These are phyloP conservation scores for Lasioglossum zephyrum DNA, from an alignment of 2,888 invertebrate genomes.

Conservation along the genomic window DNA sequence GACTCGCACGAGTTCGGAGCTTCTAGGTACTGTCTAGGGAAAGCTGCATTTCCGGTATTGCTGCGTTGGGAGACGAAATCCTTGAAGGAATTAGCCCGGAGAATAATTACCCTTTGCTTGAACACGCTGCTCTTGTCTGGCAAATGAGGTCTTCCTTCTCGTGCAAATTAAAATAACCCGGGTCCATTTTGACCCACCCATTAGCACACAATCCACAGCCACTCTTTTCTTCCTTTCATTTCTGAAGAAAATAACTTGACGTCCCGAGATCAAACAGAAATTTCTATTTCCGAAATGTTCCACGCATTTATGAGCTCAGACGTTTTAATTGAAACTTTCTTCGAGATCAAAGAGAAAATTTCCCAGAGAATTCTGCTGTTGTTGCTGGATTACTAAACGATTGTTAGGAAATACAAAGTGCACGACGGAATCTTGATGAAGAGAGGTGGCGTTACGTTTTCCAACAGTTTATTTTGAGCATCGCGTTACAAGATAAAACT, in stretches of 20 bases:
- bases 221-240: not conserved
- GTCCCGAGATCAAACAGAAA: not conserved
- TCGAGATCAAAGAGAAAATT: not conserved
- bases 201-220: no score
- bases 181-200: not conserved
- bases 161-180: no score
- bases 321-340: not conserved
- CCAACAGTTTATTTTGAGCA: slow-evolving; percentile 76
- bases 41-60: not conserved
- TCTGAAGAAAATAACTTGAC: not conserved
- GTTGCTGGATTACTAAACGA: not conserved
- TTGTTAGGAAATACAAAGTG: not conserved
- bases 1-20: slow-evolving; percentile 18
- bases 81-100: slow-evolving; percentile 1
- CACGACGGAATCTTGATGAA: not conserved
- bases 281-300: not conserved
- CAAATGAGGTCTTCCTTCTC: not conserved
- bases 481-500: slow-evolving; percentile 81
- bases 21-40: slow-evolving; percentile 17
- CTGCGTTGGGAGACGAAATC: not conserved
- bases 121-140: not conserved
- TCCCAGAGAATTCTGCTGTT: not conserved
- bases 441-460: slow-evolving; percentile 37
- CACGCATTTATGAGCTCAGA: not conserved
- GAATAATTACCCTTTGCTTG: not conserved